These are phyloP conservation scores for Poeciliopsis turrubarensis DNA, from an alignment of 2,113 vertebrate genomes.

Conservation along the genomic window DNA sequence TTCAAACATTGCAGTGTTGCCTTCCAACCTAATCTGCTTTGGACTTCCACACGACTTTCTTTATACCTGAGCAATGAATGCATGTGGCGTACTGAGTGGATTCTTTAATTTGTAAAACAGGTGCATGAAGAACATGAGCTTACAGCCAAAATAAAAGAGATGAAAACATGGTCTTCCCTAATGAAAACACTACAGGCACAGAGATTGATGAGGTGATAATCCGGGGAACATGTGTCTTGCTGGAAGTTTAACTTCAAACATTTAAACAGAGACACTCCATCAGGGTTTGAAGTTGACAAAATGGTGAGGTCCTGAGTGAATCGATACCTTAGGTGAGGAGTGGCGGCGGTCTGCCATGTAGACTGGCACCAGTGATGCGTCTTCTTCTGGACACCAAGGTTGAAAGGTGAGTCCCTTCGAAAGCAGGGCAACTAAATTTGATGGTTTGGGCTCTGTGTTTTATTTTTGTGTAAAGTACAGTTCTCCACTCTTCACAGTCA, in stretches of 20 bases:
- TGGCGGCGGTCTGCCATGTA: conserved; percentile 78
- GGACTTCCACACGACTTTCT: too few relatives aligned
- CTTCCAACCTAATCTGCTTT: too few relatives aligned
- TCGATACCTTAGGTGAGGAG: conserved; percentile 78
- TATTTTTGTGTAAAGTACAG: neutral
- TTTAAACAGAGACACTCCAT: conserved; percentile 77
- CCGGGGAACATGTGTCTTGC: conserved; percentile 62
- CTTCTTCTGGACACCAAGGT: conserved; percentile 72
- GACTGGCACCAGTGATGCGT: conserved; percentile 78
- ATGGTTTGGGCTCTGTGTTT: neutral
- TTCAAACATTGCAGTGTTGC: too few relatives aligned
- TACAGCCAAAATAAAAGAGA: conserved; percentile 4
- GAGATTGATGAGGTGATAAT: conserved; percentile 73
- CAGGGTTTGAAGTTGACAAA: conserved; percentile 82
- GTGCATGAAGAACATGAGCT: conserved; percentile 2
- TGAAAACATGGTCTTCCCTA: conserved; percentile 47
- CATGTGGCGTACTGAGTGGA: neutral
- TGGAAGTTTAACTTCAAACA: conserved; percentile 65
- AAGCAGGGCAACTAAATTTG: conserved; percentile 33
- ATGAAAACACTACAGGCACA: conserved; percentile 44
- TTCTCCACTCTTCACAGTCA: neutral
- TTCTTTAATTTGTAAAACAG: conserved; percentile 8
- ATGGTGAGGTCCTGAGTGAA: conserved; percentile 75
- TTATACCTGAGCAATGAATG: too few relatives aligned
- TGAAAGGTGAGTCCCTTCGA: conserved; percentile 50